Evolutionary conservation across 2,888 invertebrate species (phyloP), one percentile per base, ranked within the genome.

Genomic region (Apantesis nais): DNA sequence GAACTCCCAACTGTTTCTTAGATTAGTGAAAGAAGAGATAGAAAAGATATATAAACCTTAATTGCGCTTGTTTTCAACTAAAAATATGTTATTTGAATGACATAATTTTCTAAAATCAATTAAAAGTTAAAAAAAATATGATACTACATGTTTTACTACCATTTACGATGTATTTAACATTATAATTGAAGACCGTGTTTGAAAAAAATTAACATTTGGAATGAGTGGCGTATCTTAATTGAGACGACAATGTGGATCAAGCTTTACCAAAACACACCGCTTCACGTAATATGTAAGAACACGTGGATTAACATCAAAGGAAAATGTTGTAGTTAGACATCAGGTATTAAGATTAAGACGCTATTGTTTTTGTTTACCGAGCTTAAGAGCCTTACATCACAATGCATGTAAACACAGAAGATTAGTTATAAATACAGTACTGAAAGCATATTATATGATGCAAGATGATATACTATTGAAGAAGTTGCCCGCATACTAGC

Each of bases 231-330:
- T 63, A 44, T 39, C 19, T 41, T 41, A 44, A 63, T 66, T 37
- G 34, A n/a, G 34, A 5, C 12, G 25, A 66, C 34, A 62, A 25
- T 39, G 62, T 68, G 39, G 34, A 22, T 16, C 19, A 62, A 14
- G 11, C 37, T 22, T 68, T 62, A 68, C 31, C 34, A 7, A 34
- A 37, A 44, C 62, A 29, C 39, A 66, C 61, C 62, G 58, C n/a
- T 72, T 80, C 78, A 74, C 78, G 75, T 76, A 77, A 77, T 80
- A 78, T 77, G 72, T 62, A 62, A 52, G 31, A 66, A 69, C 65
- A 68, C 48, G 64, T 58, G 66, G 67, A 74, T 78, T 75, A 78
- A 48, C 64, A 67, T 66, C 58, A 65, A 66, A 62, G 48, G 37
- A 48, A 62, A 62, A 58, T 44, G 60, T n/a, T 67, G 67, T 29